A percentile compares a stretch with the other conserved stretches of the same genome.
These are phyloP conservation scores for Sebastes cheni DNA, from an alignment of 2,797 vertebrate genomes.

Conservation along the genomic window DNA sequence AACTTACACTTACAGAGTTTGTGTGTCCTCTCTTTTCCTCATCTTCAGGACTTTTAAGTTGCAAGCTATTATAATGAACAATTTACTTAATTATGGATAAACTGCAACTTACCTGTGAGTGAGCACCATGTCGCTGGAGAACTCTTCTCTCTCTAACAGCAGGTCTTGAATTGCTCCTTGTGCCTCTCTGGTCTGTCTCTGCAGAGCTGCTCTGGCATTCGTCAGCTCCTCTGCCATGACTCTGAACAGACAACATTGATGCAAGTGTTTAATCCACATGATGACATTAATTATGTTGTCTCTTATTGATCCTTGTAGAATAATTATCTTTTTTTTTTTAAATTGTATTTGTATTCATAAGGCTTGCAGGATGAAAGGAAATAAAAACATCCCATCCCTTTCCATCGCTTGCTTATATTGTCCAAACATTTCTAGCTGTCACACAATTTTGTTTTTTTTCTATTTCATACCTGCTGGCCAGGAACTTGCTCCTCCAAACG, in stretches of 20 bases:
- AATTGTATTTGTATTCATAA: too few relatives aligned
- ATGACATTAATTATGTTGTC: not conserved
- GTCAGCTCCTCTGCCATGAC: conserved; percentile 98
- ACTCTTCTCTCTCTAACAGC: conserved; percentile 90
- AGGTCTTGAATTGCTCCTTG: conserved; percentile 95
- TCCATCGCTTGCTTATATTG: not conserved
- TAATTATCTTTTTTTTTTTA: not conserved
- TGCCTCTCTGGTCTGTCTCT: conserved; percentile 92
- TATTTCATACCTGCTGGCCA: conserved; percentile 91
- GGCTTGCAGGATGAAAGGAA: too few relatives aligned
- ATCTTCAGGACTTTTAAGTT: not conserved
- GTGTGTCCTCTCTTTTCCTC: not conserved
- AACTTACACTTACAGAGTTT: too few relatives aligned
- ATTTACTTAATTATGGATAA: not conserved
- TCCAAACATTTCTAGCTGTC: not conserved
- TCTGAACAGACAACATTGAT: conserved; percentile 72
- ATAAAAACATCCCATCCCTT: too few relatives aligned
- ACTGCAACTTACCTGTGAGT: conserved; percentile 86
- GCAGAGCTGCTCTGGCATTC: conserved; percentile 87
- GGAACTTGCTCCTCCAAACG: conserved; percentile 98
- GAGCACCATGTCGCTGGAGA: conserved; percentile 90
- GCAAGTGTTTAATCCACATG: not conserved
- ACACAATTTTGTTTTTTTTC: not conserved
- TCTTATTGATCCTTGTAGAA: not conserved
- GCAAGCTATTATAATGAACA: not conserved